A percentile compares a stretch with the other conserved stretches of the same genome.
Evolutionary conservation across 1,140 invertebrate genomes (phyloP).

Genomic region (Polypedilum pembai): DNA sequence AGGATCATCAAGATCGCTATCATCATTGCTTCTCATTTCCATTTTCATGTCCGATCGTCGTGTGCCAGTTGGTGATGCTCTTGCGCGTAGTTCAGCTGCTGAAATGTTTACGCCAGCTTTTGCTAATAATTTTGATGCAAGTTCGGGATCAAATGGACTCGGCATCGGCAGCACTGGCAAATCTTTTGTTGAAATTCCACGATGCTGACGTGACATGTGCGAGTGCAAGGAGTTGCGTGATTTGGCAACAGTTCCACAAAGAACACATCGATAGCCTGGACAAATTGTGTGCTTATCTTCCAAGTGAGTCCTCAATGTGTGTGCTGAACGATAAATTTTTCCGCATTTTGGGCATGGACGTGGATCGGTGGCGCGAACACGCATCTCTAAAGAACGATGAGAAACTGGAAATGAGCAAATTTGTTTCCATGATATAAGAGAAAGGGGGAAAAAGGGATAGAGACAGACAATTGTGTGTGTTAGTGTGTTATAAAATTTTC

Average conservation of each 20-base stretch:
- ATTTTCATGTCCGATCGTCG: constrained; percentile 67
- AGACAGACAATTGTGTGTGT: background rate
- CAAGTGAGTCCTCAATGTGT: constrained; percentile 79
- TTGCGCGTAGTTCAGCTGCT: constrained; percentile 67
- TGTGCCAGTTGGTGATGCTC: constrained; percentile 74
- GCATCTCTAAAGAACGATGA: constrained; percentile 68
- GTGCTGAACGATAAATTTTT: constrained; percentile 85
- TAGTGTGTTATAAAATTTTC: background rate
- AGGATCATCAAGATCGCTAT: constrained; percentile 52
- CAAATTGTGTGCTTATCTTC: constrained; percentile 90
- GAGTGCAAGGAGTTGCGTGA: constrained; percentile 83
- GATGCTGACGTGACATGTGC: constrained; percentile 85
- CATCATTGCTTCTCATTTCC: constrained; percentile 50
- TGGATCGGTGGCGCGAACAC: constrained; percentile 82
- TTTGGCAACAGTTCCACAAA: constrained; percentile 86
- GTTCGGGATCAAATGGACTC: constrained; percentile 78
- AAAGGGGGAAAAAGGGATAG: background rate
- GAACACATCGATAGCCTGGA: constrained; percentile 80
- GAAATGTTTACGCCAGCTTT: constrained; percentile 83
- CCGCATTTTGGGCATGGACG: constrained; percentile 86
- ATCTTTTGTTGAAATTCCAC: constrained; percentile 86
- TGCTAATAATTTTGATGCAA: constrained; percentile 70
- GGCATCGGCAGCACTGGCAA: constrained; percentile 85
- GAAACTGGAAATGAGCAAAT: constrained; percentile 49
- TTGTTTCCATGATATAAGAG: constrained; percentile 1